Percentiles rank a stretch among this genome's conserved stretches.
These are phyloP conservation scores for Corythaeola cristata DNA, from an alignment of 2,113 vertebrate species.

Conservation along the genomic window DNA sequence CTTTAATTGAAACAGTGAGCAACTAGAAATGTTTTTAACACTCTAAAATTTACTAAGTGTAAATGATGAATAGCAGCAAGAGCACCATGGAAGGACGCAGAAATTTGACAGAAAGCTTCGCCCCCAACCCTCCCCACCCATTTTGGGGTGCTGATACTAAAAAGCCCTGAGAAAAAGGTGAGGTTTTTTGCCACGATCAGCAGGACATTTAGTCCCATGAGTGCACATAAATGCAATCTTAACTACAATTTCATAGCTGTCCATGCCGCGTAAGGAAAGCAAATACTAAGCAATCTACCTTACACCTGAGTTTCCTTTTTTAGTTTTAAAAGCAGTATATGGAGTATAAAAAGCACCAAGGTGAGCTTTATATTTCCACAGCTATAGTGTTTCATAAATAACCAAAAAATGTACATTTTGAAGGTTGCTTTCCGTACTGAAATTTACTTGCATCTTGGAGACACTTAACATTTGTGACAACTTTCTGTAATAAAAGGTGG, in stretches of 20 bases:
- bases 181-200: not conserved
- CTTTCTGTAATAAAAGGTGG: not conserved
- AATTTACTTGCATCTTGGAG: not conserved
- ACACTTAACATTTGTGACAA: not conserved
- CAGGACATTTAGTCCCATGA: not conserved
- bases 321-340: not conserved
- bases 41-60: not conserved
- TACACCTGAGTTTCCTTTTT: not conserved
- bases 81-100: not conserved
- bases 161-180: not conserved
- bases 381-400: not conserved
- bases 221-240: not conserved
- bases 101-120: not conserved
- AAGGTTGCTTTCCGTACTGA: not conserved
- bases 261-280: not conserved
- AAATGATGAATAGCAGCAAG: not conserved
- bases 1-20: not conserved
- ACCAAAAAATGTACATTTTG: accelerated
- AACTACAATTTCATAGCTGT: not conserved
- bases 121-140: accelerated
- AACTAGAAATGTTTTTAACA: not conserved
- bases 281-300: not conserved
- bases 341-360: not conserved
- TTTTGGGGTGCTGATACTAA: not conserved
- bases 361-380: not conserved